Percentiles rank a stretch among this genome's conserved stretches.
phyloP scores from a whole-genome alignment of 1,140 invertebrate species.

The Polypedilum pembai region DNA sequence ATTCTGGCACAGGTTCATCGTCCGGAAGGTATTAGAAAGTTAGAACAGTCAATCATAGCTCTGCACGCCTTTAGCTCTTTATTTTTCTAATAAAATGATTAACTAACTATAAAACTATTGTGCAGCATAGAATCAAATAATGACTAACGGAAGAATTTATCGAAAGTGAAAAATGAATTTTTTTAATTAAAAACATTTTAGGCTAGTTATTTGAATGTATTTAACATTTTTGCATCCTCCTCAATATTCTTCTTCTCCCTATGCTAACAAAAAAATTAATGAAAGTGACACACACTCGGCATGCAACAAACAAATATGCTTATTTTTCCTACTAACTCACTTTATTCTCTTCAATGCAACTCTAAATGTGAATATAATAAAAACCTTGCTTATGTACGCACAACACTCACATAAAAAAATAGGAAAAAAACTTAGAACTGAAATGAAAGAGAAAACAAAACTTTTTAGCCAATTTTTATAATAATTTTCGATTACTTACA shows the following conservation, averaged over 20 bases:
- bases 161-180: too few species aligned
- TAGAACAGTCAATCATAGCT: background rate
- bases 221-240: background rate
- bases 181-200: too few species aligned
- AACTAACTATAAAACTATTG: constrained; percentile 6
- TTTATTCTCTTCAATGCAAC: background rate
- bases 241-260: background rate
- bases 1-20: background rate
- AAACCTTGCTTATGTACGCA: constrained; percentile 19
- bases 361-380: background rate
- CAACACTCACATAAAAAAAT: background rate
- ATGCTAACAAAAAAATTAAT: background rate
- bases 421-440: background rate
- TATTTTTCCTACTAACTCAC: background rate
- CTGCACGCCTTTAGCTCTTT: too few species aligned
- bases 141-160: background rate
- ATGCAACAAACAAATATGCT: background rate
- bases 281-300: background rate
- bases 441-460: background rate
- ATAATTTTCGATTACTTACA: constrained; percentile 19
- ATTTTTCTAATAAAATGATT: background rate
- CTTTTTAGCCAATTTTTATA: background rate
- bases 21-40: constrained; percentile 24
- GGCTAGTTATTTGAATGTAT: background rate
- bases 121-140: constrained; percentile 12